These are phyloP conservation scores for Pseudomyrmex dendroicus DNA, from an alignment of 1,140 invertebrate species.

Conservation along the genomic window DNA sequence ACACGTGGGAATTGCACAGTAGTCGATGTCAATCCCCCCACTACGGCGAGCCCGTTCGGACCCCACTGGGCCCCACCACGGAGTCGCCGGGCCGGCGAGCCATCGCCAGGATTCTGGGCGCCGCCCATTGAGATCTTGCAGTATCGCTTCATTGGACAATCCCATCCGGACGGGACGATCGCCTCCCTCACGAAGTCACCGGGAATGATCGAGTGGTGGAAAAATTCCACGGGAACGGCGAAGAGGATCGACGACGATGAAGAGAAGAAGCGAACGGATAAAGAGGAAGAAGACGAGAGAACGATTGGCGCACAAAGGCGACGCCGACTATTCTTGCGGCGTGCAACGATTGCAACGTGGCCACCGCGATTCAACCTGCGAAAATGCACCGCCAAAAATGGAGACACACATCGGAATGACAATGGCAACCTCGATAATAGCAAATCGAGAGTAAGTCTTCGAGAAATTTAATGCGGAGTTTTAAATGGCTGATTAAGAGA, in stretches of 20 bases:
- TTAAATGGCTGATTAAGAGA: conserved; percentile 33
- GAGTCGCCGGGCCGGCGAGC: conserved; percentile 64
- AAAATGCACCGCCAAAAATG: conserved; percentile 50
- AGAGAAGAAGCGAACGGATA: conserved; percentile 34
- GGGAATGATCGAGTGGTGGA: conserved; percentile 69
- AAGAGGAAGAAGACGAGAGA: conserved; percentile 65
- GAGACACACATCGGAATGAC: conserved; percentile 46
- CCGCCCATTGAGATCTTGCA: conserved; percentile 76
- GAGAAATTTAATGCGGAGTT: conserved; percentile 10
- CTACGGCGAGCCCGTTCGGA: conserved; percentile 68
- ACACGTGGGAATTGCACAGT: conserved; percentile 86
- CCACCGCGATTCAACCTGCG: conserved; percentile 50
- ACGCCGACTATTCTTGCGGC: conserved; percentile 71
- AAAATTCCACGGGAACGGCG: conserved; percentile 74
- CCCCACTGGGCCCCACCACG: conserved; percentile 72
- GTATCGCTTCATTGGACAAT: conserved; percentile 76
- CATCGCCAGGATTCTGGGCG: conserved; percentile 71
- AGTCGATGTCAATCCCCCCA: conserved; percentile 82
- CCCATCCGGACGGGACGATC: conserved; percentile 71
- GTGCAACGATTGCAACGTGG: conserved; percentile 53
- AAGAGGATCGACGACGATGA: conserved; percentile 36
- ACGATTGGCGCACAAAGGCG: conserved; percentile 74
- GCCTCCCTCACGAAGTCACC: conserved; percentile 72
- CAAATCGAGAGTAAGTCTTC: conserved; percentile 31
- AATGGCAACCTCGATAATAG: conserved; percentile 31